Evolutionary conservation across 2,113 vertebrate species (phyloP), one percentile per base, ranked within the genome.

Genomic region (Eudyptes chrysolophus): DNA sequence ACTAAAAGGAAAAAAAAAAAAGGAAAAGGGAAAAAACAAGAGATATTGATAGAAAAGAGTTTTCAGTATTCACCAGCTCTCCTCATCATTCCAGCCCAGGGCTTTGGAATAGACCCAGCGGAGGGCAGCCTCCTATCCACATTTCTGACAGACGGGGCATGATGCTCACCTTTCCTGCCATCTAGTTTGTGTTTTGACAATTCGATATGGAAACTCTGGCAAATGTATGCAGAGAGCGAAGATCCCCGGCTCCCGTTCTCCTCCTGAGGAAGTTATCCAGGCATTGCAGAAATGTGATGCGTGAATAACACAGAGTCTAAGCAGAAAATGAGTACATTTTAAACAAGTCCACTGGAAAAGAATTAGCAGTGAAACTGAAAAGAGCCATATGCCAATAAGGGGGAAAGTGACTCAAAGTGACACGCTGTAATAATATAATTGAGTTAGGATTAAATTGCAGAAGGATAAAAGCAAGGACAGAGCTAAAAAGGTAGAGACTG

Each of bases 281-380:
- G 93, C 96, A 95, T 97, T 95, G 96, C 92, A 95, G 93, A 97
- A 98, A 97, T 95, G 75, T 90, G 96, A 97, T 95, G 94, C 89
- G 79, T 96, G 96, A 92, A 92, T 96, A 97, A 95, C 87, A 42
- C 66, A 78, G 91, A 94, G 69, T 86, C 95, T 97, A 97, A 97
- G 92, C 94, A 97, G 97, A 98, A 98, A 98, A 97, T 95, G 94
- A 98, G 94, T 94, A 96, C 62, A 81, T 96, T 98, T 98, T 98
- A 97, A 98, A 97, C 92, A 98, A 98, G 96, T 98, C 97, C 98
- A 97, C 96, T 96, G 97, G 98, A 98, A 98, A 96, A 96, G 97
- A 98, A 98, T 98, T 97, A 98, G 97, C 96, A 97, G 97, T 77
- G 96, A 96, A 97, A 97, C 96, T 92, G 95, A 98, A 98, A 97